Evolutionary conservation across 2,888 invertebrate genomes (phyloP).

Genomic region (Hypolimnas misippus): DNA sequence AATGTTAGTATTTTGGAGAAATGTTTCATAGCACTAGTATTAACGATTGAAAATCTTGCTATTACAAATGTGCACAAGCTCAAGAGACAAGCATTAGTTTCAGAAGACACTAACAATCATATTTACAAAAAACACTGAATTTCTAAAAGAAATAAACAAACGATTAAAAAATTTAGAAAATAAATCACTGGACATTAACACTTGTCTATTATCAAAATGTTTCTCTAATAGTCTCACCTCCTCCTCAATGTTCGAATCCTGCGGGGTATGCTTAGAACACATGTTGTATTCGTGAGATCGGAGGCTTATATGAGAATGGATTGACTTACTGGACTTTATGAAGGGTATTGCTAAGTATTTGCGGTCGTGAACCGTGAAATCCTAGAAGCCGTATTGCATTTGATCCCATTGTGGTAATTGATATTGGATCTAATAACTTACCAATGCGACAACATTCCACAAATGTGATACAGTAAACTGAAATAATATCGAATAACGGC

Average conservation of each 20-base stretch:
- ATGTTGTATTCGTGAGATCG: conserved; percentile 69
- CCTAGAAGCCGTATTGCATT: conserved; percentile 47
- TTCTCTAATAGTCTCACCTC: conserved; percentile 68
- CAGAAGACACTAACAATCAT: conserved; percentile 18
- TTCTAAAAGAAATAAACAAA: conserved; percentile 15
- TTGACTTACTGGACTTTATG: conserved; percentile 62
- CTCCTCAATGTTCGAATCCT: conserved; percentile 70
- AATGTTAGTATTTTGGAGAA: conserved; percentile 84
- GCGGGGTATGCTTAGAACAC: conserved; percentile 79
- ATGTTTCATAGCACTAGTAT: conserved; percentile 54
- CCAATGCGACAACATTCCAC: conserved; percentile 40
- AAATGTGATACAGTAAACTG: conserved; percentile 33
- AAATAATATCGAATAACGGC: conserved; percentile 33
- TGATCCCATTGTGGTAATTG: conserved; percentile 48
- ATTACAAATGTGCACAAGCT: conserved; percentile 67
- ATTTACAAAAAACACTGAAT: conserved; percentile 26
- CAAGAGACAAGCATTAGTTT: conserved; percentile 45
- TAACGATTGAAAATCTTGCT: conserved; percentile 59
- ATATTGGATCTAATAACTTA: conserved; percentile 48
- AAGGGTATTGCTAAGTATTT: conserved; percentile 44
- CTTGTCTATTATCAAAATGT: conserved; percentile 36
- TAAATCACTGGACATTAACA: conserved; percentile 16
- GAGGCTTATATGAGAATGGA: conserved; percentile 62
- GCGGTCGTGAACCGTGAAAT: conserved; percentile 45
- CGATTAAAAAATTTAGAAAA: conserved; percentile 20